Conservation (phyloP, 2,113 vertebrate genomes). For the Corydoras sp. region DNA sequence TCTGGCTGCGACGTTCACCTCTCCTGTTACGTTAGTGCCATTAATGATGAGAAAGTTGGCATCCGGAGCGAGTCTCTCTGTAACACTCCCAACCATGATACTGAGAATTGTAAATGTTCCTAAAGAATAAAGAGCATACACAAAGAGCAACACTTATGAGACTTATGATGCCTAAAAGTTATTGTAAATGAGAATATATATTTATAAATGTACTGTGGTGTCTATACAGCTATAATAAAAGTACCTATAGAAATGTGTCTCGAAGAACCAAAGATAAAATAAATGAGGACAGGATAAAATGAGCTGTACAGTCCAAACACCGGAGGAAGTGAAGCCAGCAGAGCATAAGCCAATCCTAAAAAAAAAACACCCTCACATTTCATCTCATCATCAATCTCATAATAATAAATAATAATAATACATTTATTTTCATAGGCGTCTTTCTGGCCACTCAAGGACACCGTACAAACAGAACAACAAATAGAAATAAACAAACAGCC, state of each 20-base stretch:
- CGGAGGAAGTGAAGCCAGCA: constrained; percentile 86
- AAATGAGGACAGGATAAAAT: constrained; percentile 85
- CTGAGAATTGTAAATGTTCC: constrained; percentile 92
- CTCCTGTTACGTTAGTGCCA: constrained; percentile 57
- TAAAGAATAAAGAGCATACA: constrained; percentile 41
- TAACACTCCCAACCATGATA: constrained; percentile 90
- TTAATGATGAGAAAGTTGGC: constrained; percentile 59
- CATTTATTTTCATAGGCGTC: too few relatives aligned
- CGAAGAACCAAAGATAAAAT: constrained; percentile 93
- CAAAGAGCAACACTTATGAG: too few relatives aligned
- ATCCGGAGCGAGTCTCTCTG: constrained; percentile 73
- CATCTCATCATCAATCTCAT: too few relatives aligned
- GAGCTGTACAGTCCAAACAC: constrained; percentile 89
- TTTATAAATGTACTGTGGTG: not conserved
- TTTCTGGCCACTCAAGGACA: too few relatives aligned
- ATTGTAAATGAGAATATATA: too few relatives aligned
- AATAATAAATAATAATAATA: too few relatives aligned
- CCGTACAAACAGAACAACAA: too few relatives aligned
- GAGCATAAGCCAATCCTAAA: constrained; percentile 87
- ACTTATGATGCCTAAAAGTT: too few relatives aligned
- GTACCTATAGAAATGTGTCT: constrained; percentile 90
- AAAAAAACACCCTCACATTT: constrained; percentile 10
- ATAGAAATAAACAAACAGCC: too few relatives aligned
- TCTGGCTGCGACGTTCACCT: constrained; percentile 51
- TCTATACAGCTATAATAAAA: not conserved